Percentiles rank a stretch among this genome's conserved stretches.
Evolutionary conservation across 2,888 invertebrate genomes (phyloP).

Genomic region (Notocelia uddmanniana): DNA sequence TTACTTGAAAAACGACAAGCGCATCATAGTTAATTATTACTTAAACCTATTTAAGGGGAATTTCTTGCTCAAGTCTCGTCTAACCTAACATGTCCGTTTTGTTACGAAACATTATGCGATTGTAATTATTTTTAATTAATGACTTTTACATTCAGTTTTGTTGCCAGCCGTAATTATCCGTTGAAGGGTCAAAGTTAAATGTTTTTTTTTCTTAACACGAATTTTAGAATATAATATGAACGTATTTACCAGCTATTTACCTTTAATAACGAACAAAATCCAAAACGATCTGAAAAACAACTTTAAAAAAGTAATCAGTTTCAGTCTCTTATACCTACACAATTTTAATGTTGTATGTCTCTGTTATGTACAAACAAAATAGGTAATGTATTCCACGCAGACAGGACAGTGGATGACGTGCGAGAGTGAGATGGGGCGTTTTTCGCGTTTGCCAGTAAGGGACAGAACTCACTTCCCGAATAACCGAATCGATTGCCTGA

Average conservation of each 20-base stretch:
- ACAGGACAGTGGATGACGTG: conserved; percentile 54
- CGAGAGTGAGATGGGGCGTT: conserved; percentile 55
- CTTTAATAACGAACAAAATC: background rate
- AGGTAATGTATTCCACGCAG: conserved; percentile 71
- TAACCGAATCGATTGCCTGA: conserved; percentile 77
- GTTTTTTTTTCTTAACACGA: too few species aligned
- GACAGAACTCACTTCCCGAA: conserved; percentile 69
- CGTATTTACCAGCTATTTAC: background rate
- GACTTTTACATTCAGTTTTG: too few species aligned
- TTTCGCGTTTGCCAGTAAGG: conserved; percentile 59
- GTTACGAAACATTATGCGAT: too few species aligned
- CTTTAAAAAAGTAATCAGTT: background rate
- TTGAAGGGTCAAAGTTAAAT: background rate
- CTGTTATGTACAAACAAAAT: conserved; percentile 15
- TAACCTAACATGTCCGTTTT: too few species aligned
- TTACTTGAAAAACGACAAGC: conserved; percentile 13
- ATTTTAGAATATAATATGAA: too few species aligned
- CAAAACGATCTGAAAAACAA: background rate
- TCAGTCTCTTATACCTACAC: background rate
- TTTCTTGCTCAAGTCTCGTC: too few species aligned
- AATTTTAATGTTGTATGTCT: conserved; percentile 12
- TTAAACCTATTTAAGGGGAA: background rate
- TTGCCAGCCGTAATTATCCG: too few species aligned
- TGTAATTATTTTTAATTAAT: too few species aligned
- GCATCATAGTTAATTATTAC: background rate